phyloP scores from a whole-genome alignment of 2,113 vertebrate genomes.

The Limanda limanda region DNA sequence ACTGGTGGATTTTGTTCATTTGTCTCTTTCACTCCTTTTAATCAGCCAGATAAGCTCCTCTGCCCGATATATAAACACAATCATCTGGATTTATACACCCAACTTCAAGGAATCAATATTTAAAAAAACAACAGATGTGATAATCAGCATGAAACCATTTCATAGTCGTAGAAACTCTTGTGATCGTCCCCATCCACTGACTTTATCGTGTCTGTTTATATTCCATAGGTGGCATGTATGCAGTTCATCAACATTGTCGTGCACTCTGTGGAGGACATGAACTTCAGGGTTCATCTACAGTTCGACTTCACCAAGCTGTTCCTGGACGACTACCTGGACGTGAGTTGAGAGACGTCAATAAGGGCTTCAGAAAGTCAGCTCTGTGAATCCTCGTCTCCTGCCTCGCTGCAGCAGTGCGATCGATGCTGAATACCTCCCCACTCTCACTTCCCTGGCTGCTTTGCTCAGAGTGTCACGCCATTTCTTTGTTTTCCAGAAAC shows the following conservation, averaged over 20 bases:
- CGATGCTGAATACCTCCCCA: neutral
- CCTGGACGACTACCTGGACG: slow-evolving; percentile 95
- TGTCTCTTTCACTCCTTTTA: slow-evolving; percentile 30
- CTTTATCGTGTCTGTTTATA: neutral
- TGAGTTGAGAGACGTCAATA: slow-evolving; percentile 70
- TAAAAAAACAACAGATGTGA: slow-evolving; percentile 12
- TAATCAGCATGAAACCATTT: slow-evolving; percentile 22
- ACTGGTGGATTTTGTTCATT: slow-evolving; percentile 15
- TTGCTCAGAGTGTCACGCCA: neutral
- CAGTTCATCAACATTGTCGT: slow-evolving; percentile 99
- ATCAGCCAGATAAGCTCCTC: slow-evolving; percentile 35
- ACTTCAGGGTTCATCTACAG: slow-evolving; percentile 96
- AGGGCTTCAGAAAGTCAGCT: slow-evolving; percentile 26
- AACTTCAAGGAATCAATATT: slow-evolving; percentile 3
- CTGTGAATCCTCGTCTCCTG: slow-evolving; percentile 13
- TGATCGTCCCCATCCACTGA: neutral
- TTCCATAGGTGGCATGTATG: slow-evolving; percentile 95
- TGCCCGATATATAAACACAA: neutral
- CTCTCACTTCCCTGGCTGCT: neutral
- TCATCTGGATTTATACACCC: slow-evolving; percentile 28
- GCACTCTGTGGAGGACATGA: slow-evolving; percentile 98
- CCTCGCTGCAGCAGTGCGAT: neutral
- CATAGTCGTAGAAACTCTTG: neutral
- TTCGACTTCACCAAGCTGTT: slow-evolving; percentile 96
- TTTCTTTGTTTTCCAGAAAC: slow-evolving; percentile 84